Evolutionary conservation across 2,113 vertebrate genomes (phyloP), one percentile per base, ranked within the genome.

Genomic region (Proteles cristata): DNA sequence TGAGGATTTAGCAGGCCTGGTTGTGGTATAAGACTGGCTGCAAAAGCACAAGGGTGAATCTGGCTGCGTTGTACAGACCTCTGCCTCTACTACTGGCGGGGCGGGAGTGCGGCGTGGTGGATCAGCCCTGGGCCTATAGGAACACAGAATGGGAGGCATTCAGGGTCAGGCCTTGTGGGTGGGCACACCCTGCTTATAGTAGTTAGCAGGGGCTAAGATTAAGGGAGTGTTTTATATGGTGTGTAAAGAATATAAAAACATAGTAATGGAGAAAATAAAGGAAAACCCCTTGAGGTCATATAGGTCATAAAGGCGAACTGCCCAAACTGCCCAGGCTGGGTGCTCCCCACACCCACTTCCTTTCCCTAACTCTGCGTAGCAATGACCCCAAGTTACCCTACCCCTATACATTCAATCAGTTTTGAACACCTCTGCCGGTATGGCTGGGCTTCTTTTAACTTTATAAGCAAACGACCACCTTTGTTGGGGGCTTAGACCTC

Each of bases 91-190:
- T 81, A 0, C 33, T 14, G 58, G 53, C 4, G 17, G 17, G 55
- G 55, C 1, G 53, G 55, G 19, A 0, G 58, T 19, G 21, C 0
- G 7, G 21, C 21, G 7, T 21, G 55, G 21, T 23, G 66, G 55
- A 84, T 16, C 11, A 63, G n/a, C 4, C 48, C 35, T 69, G 28
- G 25, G 19, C 43, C 39, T 55, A 14, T 43, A 2, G 58, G 55
- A 31, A 35, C 45, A 7, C 33, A 73, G 7, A n/a, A 6, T 0
- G 17, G 2, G 15, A 73, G 28, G 45, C 16, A 43, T 58, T 50
- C 39, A 88, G 81, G 58, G 21, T 58, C 26, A 28, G 65, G 39
- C 12, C 31, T 33, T 63, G 1, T 7, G 25, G 16, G 19, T 79
- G 35, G 61, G 15, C 31, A 50, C 16, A 31, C 35, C 39, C 19